phyloP scores from a whole-genome alignment of 2,113 vertebrate species.

The Calidris pugnax region DNA sequence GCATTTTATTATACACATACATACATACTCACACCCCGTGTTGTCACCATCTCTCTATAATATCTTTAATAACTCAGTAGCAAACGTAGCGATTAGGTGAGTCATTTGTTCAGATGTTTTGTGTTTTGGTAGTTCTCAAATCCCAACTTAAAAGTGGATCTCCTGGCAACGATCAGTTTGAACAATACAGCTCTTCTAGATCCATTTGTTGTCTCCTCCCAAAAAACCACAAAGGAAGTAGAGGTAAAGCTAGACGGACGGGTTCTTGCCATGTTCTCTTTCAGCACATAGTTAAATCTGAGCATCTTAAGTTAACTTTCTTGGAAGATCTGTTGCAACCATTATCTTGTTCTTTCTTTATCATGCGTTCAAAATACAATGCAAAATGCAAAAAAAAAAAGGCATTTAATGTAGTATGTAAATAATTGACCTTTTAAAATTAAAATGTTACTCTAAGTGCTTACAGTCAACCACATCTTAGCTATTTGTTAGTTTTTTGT shows the following conservation, averaged over 20 bases:
- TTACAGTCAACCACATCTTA: constrained; percentile 70
- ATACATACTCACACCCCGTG: not conserved
- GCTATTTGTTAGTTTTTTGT: constrained; percentile 74
- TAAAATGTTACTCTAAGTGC: constrained; percentile 64
- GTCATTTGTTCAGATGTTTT: not conserved
- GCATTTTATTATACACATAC: constrained; percentile 20
- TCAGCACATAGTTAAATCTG: constrained; percentile 13
- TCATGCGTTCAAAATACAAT: constrained; percentile 70
- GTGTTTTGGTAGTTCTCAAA: not conserved
- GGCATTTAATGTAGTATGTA: constrained; percentile 68
- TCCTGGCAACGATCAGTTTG: not conserved
- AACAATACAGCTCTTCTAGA: not conserved
- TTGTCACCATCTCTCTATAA: not conserved
- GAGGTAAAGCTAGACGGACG: constrained; percentile 36
- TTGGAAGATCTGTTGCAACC: constrained; percentile 88
- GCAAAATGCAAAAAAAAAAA: constrained; percentile 24
- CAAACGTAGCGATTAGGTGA: constrained; percentile 22
- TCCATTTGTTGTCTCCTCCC: not conserved
- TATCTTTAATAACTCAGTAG: not conserved
- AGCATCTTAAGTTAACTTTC: constrained; percentile 33
- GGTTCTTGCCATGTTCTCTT: not conserved
- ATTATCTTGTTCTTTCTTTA: constrained; percentile 86
- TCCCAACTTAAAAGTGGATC: not conserved
- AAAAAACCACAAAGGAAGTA: not conserved
- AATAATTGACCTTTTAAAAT: constrained; percentile 77